Base-by-base conservation (phyloP, 2,888 invertebrate genomes). In the Sminthurides aquaticus region DNA sequence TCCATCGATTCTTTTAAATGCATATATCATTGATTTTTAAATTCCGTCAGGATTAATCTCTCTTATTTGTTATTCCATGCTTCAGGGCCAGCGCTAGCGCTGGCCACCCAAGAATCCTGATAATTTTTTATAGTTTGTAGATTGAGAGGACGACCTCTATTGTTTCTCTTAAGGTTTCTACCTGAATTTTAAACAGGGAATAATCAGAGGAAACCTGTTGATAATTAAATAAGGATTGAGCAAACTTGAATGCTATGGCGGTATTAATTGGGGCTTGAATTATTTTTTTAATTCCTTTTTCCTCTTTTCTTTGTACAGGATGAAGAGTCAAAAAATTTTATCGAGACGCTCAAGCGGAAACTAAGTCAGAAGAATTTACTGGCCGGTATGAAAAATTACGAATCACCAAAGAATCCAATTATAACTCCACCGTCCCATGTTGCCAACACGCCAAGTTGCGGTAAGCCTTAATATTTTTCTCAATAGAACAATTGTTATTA, bases 301-400 rank as follows among this genome's bases (percentile, higher is more conserved):
- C 2, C n/a, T 56, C 11, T 48, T 58, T 62, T 66, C 61, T 64
- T 61, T 62, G 60, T 64, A n/a, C 64, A 74, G 74, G 72, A 74
- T 25, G 74, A 73, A 57, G 74, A 74, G 22, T 74, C 74, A 8
- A 72, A 70, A 58, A 74, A 72, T 60, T 74, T 74, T 62, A 74
- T 74, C 25, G 74, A 74, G 67, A 65, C 72, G 27, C 64, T 74
- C 58, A 74, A 74, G 65, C 68, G 72, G 64, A 74, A 74, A 63
- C 62, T 74, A 49, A 73, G 71, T 66, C 74, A 74, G 58, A 70
- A 70, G 67, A 74, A 68, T 64, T 67, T 69, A 29, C 69, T 74
- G 26, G 62, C 67, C 27, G 28, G 55, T 60, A 60, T 60, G 24
- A 64, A 59, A 28, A 52, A 59, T 22, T 64, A 67, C 66, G 71